phyloP scores from a whole-genome alignment of 2,888 invertebrate genomes.

The Eupithecia dodoneata region DNA sequence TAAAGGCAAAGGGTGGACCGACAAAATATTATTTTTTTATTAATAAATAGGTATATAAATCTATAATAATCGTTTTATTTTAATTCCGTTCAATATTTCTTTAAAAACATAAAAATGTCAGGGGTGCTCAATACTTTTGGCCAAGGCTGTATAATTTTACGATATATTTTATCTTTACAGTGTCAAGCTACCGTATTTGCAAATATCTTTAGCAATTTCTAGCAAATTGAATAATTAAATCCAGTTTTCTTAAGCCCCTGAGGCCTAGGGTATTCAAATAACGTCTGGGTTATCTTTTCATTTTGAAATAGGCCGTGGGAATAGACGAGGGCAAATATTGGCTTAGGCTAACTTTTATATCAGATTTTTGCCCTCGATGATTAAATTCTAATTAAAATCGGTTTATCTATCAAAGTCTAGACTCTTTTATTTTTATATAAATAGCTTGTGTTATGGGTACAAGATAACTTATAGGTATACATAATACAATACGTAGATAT shows the following conservation, averaged over 20 bases:
- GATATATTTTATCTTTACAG: background rate
- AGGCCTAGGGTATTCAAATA: background rate
- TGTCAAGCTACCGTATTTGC: background rate
- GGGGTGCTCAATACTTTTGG: too few relatives aligned
- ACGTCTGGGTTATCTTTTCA: background rate
- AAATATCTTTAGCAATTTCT: background rate
- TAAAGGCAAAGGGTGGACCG: too few relatives aligned
- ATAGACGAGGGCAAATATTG: background rate
- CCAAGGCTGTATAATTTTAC: background rate
- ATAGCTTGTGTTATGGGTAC: too few relatives aligned
- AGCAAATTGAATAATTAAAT: background rate
- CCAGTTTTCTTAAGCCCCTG: background rate
- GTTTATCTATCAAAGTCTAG: background rate
- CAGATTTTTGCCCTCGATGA: background rate
- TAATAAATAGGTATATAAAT: too few relatives aligned
- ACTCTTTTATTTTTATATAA: background rate
- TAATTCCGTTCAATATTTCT: too few relatives aligned
- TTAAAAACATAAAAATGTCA: too few relatives aligned
- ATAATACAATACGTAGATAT: too few relatives aligned
- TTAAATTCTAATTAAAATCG: background rate
- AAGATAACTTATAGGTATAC: too few relatives aligned
- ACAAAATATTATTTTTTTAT: too few relatives aligned
- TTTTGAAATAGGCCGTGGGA: slow-evolving; percentile 1
- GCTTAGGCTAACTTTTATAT: background rate
- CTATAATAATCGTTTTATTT: too few relatives aligned